Evolutionary conservation across 2,888 invertebrate genomes (phyloP).

Genomic region (Octodonta nipae): DNA sequence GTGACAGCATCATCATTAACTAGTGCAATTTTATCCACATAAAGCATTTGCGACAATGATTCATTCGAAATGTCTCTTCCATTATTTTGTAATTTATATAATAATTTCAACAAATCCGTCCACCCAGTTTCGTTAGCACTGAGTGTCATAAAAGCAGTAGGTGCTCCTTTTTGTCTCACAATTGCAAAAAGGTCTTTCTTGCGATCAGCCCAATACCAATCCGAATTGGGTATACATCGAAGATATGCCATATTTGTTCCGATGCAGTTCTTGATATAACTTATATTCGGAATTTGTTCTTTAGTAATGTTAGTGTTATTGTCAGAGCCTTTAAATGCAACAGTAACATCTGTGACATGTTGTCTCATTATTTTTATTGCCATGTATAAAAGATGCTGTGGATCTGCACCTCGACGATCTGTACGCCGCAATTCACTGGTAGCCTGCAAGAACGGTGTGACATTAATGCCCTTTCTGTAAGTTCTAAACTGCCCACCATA

Average conservation of each 20-base stretch:
- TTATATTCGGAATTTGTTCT: neutral
- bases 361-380: constrained; percentile 5
- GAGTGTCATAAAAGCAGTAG: neutral
- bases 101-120: constrained; percentile 18
- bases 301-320: constrained; percentile 2
- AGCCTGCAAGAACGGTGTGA: constrained; percentile 4
- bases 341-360: neutral
- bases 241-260: constrained; percentile 7
- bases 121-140: neutral
- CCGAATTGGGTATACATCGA: constrained; percentile 4
- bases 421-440: constrained; percentile 1
- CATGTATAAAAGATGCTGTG: constrained; percentile 4
- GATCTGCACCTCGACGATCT: constrained; percentile 5
- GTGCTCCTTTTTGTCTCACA: neutral
- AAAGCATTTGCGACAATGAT: constrained; percentile 7
- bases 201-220: constrained; percentile 4
- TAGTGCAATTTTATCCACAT: constrained; percentile 8
- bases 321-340: constrained; percentile 3
- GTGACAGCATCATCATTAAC: constrained; percentile 9
- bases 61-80: constrained; percentile 8
- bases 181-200: constrained; percentile 6
- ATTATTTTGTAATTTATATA: constrained; percentile 20
- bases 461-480: constrained; percentile 5
- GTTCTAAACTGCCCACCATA: constrained; percentile 5
- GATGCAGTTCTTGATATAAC: constrained; percentile 4